phyloP scores from a whole-genome alignment of 2,888 invertebrate species.

The Chymomyza procnemis region DNA sequence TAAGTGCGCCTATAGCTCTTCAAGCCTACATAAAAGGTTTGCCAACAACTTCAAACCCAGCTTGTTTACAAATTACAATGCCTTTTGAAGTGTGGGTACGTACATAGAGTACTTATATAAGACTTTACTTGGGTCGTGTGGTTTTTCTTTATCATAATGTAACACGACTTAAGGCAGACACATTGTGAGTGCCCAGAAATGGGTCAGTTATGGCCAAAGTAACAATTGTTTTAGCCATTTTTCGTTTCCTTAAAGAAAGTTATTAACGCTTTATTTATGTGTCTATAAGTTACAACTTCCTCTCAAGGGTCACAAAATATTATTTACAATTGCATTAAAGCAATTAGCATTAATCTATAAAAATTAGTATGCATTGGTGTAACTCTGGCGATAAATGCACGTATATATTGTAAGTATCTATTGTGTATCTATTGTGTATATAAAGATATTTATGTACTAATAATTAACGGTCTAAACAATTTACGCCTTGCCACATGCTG shows the following conservation, averaged over 20 bases:
- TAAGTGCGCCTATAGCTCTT: not conserved
- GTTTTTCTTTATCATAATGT: not conserved
- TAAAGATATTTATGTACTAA: conserved; percentile 3
- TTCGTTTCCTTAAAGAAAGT: conserved; percentile 23
- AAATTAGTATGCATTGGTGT: conserved; percentile 10
- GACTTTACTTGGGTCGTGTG: not conserved
- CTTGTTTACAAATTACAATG: not conserved
- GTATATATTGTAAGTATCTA: not conserved
- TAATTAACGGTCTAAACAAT: conserved; percentile 43
- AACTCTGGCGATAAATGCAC: too few relatives aligned
- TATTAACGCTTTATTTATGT: conserved; percentile 42
- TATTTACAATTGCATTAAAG: conserved; percentile 61
- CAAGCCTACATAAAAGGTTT: not conserved
- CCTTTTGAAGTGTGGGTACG: not conserved
- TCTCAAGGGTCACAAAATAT: conserved; percentile 31
- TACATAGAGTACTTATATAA: not conserved
- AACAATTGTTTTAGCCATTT: not conserved
- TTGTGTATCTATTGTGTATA: not conserved
- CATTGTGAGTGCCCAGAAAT: conserved; percentile 3
- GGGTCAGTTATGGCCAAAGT: conserved; percentile 1
- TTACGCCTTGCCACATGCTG: conserved; percentile 33
- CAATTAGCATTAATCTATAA: conserved; percentile 47
- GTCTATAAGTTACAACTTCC: conserved; percentile 50
- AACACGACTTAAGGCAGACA: not conserved
- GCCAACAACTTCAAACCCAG: not conserved